Evolutionary conservation across 2,113 vertebrate genomes (phyloP).

Genomic region (Gymnocephalus cernua): DNA sequence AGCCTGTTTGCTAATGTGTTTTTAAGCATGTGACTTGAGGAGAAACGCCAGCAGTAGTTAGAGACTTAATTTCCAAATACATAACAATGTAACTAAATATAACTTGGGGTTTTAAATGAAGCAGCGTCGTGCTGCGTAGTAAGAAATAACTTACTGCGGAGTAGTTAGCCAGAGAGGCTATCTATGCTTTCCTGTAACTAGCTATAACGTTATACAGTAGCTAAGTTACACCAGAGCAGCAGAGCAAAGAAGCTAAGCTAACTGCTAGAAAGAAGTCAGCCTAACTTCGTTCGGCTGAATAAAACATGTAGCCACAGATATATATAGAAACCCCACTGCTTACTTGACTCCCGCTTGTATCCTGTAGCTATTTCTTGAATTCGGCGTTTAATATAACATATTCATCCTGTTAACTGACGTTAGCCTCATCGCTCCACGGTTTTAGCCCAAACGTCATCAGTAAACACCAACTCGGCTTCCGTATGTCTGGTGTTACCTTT

Average conservation of each 20-base stretch:
- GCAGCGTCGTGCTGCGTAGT: not conserved
- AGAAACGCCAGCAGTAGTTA: not conserved
- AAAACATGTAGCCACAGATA: not conserved
- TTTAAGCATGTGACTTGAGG: not conserved
- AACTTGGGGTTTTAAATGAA: not conserved
- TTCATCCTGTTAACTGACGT: constrained; percentile 41
- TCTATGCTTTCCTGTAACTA: constrained; percentile 34
- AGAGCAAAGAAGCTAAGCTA: constrained; percentile 70
- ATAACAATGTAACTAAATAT: not conserved
- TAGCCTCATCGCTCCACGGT: constrained; percentile 58
- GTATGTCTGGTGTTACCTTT: constrained; percentile 68
- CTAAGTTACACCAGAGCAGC: constrained; percentile 19
- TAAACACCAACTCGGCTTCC: constrained; percentile 79
- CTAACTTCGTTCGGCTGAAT: constrained; percentile 26
- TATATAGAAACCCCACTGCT: not conserved
- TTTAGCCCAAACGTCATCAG: constrained; percentile 72
- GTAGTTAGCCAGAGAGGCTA: constrained; percentile 34
- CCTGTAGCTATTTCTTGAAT: constrained; percentile 1
- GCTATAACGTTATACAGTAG: not conserved
- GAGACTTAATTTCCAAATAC: not conserved
- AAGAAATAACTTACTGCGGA: constrained; percentile 11
- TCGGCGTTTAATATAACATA: constrained; percentile 20
- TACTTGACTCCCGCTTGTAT: constrained; percentile 53
- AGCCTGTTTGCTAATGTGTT: constrained; percentile 25
- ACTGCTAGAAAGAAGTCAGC: constrained; percentile 33